phyloP scores from a whole-genome alignment of 2,113 vertebrate genomes.

The Microcebus griseorufus region DNA sequence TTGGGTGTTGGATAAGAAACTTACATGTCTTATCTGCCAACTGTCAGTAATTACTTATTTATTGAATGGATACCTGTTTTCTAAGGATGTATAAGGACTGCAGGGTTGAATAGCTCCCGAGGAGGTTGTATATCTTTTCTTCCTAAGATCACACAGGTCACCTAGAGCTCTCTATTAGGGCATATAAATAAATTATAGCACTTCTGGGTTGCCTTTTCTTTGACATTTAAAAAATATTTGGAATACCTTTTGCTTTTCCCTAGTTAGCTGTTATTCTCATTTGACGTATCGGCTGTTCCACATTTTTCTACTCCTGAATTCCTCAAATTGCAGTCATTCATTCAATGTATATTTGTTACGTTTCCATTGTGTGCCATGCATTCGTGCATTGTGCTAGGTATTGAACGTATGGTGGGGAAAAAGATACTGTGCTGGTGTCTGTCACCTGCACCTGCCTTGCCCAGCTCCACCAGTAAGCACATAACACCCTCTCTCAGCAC shows the following conservation, averaged over 20 bases:
- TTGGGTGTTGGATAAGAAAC: background rate
- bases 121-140: background rate
- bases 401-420: background rate
- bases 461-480: background rate
- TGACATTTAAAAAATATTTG: background rate
- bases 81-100: background rate
- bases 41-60: conserved; percentile 60
- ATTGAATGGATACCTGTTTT: conserved; percentile 43
- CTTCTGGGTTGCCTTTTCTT: background rate
- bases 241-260: background rate
- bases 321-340: background rate
- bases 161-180: background rate
- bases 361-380: background rate
- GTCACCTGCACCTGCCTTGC: rapidly evolving
- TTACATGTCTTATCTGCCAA: background rate
- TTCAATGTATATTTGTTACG: background rate
- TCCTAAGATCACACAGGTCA: background rate
- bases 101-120: background rate
- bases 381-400: background rate
- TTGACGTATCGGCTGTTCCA: background rate
- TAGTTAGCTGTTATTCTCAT: background rate
- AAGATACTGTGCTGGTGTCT: rapidly evolving
- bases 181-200: background rate
- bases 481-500: too few relatives aligned
- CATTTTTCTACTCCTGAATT: background rate